Evolutionary conservation across 2,888 invertebrate genomes (phyloP), one percentile per base, ranked within the genome.

Genomic region (Xiphydria camelus): DNA sequence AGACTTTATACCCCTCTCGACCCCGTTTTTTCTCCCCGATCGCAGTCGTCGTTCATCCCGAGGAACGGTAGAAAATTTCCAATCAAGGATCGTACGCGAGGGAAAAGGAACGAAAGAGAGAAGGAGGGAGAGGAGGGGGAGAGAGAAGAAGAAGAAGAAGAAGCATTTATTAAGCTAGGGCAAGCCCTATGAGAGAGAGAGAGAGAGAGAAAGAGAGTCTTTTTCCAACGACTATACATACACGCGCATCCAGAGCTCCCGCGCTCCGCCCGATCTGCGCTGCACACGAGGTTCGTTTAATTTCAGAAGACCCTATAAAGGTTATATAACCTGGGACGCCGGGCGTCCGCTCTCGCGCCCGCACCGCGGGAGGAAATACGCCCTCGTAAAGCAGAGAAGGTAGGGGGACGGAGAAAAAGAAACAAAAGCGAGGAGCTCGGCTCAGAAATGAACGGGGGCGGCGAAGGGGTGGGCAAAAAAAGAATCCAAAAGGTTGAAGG

Each of bases 231-330:
- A 23, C n/a, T 23, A 23, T 23, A 23, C 23, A n/a, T n/a, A n/a
- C n/a, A n/a, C n/a, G n/a, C n/a, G n/a, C n/a, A n/a, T n/a, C n/a
- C n/a, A n/a, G 23, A 23, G 23, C 23, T 7, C 23, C 23, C 23
- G 23, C 23, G 23, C 6, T 6, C 23, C 23, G 6, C 7, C 23
- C 6, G 23, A 23, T 17, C 10, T 17, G 10, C 14, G 26, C 26
- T 26, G 10, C 26, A 26, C 36, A 31, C 31, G 36, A 49, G 53
- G 50, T 52, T 52, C 58, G 59, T 62, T 61, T 62, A 61, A 62
- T 62, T 62, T 55, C 59, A 48, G 47, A 54, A 52, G 48, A 59
- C 44, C 55, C 52, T 50, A 57, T 60, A 55, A 62, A 62, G 53
- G 53, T 60, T 62, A 56, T 53, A 53, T 47, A n/a, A n/a, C 47